Percentiles rank a stretch among this genome's conserved stretches.
These are phyloP conservation scores for Baryphthengus martii DNA, from an alignment of 2,113 vertebrate species.

Conservation along the genomic window DNA sequence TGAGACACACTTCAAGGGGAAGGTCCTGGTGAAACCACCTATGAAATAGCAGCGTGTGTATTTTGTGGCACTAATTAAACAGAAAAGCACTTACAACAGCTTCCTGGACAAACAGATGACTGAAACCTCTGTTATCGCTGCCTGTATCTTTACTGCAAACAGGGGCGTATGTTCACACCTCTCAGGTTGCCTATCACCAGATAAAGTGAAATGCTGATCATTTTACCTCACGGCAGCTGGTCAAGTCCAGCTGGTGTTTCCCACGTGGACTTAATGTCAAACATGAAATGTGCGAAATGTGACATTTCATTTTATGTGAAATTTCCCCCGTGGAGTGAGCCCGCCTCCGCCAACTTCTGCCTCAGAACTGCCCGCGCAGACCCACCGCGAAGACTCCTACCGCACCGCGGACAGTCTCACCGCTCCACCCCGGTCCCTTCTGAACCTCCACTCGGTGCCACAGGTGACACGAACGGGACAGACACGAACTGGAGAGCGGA, in stretches of 20 bases:
- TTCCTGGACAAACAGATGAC: constrained; percentile 6
- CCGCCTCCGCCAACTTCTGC: neutral
- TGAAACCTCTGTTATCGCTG: neutral
- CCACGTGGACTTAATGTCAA: fast-evolving
- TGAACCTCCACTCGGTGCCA: neutral
- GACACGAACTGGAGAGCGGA: no score
- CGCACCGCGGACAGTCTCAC: fast-evolving
- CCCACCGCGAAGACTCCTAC: fast-evolving
- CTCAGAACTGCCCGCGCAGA: neutral
- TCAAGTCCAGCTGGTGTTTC: neutral
- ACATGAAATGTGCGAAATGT: neutral
- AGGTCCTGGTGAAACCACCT: neutral
- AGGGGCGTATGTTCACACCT: neutral
- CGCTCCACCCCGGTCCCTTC: fast-evolving
- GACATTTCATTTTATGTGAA: neutral
- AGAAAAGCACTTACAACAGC: neutral
- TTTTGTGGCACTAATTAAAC: neutral
- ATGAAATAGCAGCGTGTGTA: neutral
- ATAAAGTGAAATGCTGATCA: neutral
- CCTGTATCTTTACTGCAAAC: neutral
- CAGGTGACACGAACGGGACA: neutral
- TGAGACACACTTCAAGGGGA: fast-evolving
- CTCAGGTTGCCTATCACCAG: neutral
- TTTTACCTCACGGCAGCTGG: neutral
- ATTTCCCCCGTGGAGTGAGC: fast-evolving